Percentiles rank a stretch among this genome's conserved stretches.
These are phyloP conservation scores for Amyelois transitella DNA, from an alignment of 1,140 invertebrate species.

Conservation along the genomic window DNA sequence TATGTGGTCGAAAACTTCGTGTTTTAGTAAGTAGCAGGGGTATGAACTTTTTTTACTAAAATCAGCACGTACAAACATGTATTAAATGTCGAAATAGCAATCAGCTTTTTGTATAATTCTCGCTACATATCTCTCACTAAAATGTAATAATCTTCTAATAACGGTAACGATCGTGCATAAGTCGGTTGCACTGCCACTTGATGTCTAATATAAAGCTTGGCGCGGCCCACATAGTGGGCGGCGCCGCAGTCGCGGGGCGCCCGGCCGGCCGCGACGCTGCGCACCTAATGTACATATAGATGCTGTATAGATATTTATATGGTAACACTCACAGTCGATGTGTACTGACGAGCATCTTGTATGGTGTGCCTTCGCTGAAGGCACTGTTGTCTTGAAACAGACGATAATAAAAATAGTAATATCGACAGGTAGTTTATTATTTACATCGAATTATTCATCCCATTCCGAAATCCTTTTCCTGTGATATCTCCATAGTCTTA, in stretches of 20 bases:
- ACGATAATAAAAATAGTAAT: slow-evolving; percentile 70
- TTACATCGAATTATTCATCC: slow-evolving; percentile 20
- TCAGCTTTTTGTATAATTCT: slow-evolving; percentile 37
- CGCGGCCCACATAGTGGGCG: slow-evolving; percentile 44
- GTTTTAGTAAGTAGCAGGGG: not conserved
- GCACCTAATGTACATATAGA: slow-evolving; percentile 65
- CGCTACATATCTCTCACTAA: slow-evolving; percentile 54
- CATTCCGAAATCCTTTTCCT: not conserved
- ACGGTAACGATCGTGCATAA: slow-evolving; percentile 41
- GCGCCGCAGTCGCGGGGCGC: slow-evolving; percentile 19
- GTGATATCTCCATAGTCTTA: not conserved
- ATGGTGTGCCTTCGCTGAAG: slow-evolving; percentile 55
- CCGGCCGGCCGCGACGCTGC: slow-evolving; percentile 22
- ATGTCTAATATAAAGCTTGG: slow-evolving; percentile 38
- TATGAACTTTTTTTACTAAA: not conserved
- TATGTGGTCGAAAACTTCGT: slow-evolving; percentile 14
- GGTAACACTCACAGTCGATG: slow-evolving; percentile 46
- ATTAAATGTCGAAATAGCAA: slow-evolving; percentile 8
- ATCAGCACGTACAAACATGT: slow-evolving; percentile 6
- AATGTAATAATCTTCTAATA: slow-evolving; percentile 20
- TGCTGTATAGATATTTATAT: slow-evolving; percentile 71
- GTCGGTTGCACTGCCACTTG: slow-evolving; percentile 60
- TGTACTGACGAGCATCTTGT: slow-evolving; percentile 62
- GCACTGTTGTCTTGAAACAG: slow-evolving; percentile 58
- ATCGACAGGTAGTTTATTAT: slow-evolving; percentile 48